Conservation (phyloP, 2,113 vertebrate species). For the Cyprinodon brontotheroides region DNA sequence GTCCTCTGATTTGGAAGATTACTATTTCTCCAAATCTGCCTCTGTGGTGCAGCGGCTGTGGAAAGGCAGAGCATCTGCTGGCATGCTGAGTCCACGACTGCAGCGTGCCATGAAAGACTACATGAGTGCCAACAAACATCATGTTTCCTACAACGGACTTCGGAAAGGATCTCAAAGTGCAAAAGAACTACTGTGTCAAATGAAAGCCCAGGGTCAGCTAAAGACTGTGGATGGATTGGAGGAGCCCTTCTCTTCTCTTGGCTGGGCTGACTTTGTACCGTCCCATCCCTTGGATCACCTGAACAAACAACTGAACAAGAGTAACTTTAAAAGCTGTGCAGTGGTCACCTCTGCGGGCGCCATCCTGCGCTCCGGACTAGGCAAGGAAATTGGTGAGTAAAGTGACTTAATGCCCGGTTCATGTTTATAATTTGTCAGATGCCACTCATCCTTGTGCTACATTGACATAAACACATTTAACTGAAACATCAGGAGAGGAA, state of each 20-base stretch:
- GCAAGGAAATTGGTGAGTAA: slow-evolving; percentile 89
- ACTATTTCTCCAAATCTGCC: slow-evolving; percentile 85
- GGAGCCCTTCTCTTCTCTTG: slow-evolving; percentile 87
- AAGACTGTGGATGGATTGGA: slow-evolving; percentile 91
- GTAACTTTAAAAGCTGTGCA: slow-evolving; percentile 85
- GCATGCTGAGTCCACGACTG: slow-evolving; percentile 90
- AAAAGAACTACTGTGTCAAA: slow-evolving; percentile 86
- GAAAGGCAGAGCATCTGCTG: slow-evolving; percentile 86
- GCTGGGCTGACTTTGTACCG: slow-evolving; percentile 89
- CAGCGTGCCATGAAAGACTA: slow-evolving; percentile 93
- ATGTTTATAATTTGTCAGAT: too few species aligned
- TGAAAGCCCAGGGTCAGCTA: slow-evolving; percentile 83
- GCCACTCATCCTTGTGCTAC: too few species aligned
- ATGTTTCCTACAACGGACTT: slow-evolving; percentile 84
- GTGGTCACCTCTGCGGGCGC: slow-evolving; percentile 97
- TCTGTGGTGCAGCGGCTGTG: slow-evolving; percentile 88
- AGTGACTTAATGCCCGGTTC: neutral
- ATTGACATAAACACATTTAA: too few species aligned
- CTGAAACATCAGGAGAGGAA: too few species aligned
- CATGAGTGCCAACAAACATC: slow-evolving; percentile 90
- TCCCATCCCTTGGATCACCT: slow-evolving; percentile 79
- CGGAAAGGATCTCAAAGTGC: slow-evolving; percentile 68
- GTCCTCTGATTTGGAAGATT: slow-evolving; percentile 80
- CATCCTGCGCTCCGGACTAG: slow-evolving; percentile 92
- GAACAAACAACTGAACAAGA: slow-evolving; percentile 59